Conservation (phyloP, 1,140 invertebrate genomes). For the Philopotamus ludificatus region DNA sequence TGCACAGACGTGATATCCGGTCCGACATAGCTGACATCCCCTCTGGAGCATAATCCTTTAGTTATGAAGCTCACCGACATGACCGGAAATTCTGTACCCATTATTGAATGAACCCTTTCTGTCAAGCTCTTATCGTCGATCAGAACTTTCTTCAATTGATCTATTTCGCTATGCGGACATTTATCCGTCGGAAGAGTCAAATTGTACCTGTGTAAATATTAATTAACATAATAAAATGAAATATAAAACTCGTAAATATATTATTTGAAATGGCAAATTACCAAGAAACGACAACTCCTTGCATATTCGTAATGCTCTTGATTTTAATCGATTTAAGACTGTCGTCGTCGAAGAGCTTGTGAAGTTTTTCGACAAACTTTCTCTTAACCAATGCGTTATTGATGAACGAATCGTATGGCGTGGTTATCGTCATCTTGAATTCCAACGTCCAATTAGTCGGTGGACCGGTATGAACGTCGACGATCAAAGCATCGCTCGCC, state of each 20-base stretch:
- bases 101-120: slow-evolving; percentile 67
- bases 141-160: slow-evolving; percentile 65
- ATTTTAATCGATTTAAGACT: slow-evolving; percentile 72
- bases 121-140: slow-evolving; percentile 63
- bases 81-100: slow-evolving; percentile 78
- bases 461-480: slow-evolving; percentile 65
- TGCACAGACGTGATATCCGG: slow-evolving; percentile 44
- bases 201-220: slow-evolving; percentile 50
- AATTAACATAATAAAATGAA: neutral
- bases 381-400: slow-evolving; percentile 67
- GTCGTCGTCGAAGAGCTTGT: slow-evolving; percentile 72
- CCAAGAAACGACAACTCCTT: slow-evolving; percentile 75
- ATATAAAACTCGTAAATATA: slow-evolving; percentile 5
- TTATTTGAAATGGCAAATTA: slow-evolving; percentile 38
- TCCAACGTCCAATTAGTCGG: slow-evolving; percentile 58
- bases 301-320: slow-evolving; percentile 59
- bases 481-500: slow-evolving; percentile 76
- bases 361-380: slow-evolving; percentile 77
- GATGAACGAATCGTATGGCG: slow-evolving; percentile 69
- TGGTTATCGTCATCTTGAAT: slow-evolving; percentile 77
- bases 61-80: slow-evolving; percentile 70
- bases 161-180: slow-evolving; percentile 77
- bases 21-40: slow-evolving; percentile 49
- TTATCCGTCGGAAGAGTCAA: slow-evolving; percentile 56
- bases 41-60: slow-evolving; percentile 69